phyloP scores from a whole-genome alignment of 2,113 vertebrate species.

The Barbus barbus region DNA sequence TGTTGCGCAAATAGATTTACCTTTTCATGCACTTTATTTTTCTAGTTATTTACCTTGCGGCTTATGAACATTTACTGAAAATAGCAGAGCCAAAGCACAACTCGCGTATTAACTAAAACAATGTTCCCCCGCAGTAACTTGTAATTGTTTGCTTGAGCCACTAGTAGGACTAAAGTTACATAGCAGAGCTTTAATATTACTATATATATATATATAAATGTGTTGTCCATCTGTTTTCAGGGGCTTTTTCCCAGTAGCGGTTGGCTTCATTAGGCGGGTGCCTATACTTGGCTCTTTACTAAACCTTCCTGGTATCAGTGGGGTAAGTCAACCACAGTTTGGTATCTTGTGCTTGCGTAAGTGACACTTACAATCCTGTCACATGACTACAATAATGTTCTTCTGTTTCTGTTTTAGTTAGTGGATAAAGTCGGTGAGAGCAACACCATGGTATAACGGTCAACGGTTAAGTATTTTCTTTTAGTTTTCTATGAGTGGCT shows the following conservation, averaged over 20 bases:
- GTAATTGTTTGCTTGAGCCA: too few species aligned
- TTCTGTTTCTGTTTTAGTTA: conserved; percentile 76
- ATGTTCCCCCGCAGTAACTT: too few species aligned
- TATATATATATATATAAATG: too few species aligned
- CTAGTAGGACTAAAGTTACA: too few species aligned
- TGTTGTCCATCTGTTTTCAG: conserved; percentile 64
- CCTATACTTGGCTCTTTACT: conserved; percentile 93
- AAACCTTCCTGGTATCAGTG: conserved; percentile 96
- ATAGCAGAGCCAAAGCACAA: too few species aligned
- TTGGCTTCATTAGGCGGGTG: conserved; percentile 96
- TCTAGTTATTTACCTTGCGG: too few species aligned
- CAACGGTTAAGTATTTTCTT: not conserved
- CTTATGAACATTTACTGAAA: too few species aligned
- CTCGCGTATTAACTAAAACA: too few species aligned
- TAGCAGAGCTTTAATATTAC: not conserved
- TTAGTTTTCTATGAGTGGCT: conserved; percentile 32
- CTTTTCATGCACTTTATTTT: too few species aligned
- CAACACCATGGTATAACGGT: conserved; percentile 96
- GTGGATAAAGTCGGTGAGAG: conserved; percentile 95
- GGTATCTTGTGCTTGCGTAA: not conserved
- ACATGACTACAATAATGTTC: conserved; percentile 29
- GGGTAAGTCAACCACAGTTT: conserved; percentile 78
- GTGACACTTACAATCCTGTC: not conserved
- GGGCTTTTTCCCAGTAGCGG: conserved; percentile 95
- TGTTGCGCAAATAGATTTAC: too few species aligned